Evolutionary conservation across 2,888 invertebrate genomes (phyloP), one percentile per base, ranked within the genome.

Genomic region (Cephus nigrinus): DNA sequence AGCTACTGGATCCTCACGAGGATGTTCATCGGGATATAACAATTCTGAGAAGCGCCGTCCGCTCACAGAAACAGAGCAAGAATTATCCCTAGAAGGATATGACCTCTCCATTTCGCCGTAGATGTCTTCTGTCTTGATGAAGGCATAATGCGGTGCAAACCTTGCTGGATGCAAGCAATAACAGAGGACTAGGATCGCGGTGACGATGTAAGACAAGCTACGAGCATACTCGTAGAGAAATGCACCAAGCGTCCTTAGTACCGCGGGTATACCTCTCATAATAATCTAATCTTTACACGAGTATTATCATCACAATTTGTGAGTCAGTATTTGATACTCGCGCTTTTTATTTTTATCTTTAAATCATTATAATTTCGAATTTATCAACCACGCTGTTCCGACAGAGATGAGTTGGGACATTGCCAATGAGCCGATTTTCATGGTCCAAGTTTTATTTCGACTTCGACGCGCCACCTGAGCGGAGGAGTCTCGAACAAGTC

Each of bases 111-210:
- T 83, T 73, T 92, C 90, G 12, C 86, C 83, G 74, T 85, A 85
- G 3, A 92, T 90, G 55, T 92, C 87, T 40, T 89, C 87, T 3
- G 86, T 80, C 71, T 89, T 86, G 15, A 92, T 89, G 78, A 88
- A 89, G 34, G 82, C 84, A 71, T 92, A 92, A 77, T 92, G 92
- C 0, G 91, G 88, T 0, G 92, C 92, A 80, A 92, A 92, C 73
- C 92, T 86, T 4, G 81, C 86, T 4, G 92, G 91, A 80, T 90
- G 86, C 1, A 92, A 82, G 69, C 91, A 92, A 77, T 90, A 91
- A 12, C 78, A 85, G 4, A 91, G 80, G 4, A 89, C 77, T 31
- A 89, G 40, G 11, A 87, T 84, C 11, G 84, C 85, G 1, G 84
- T 86, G 0, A 90, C 75, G 0, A 82, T 80, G 30, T 86, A 88